Base-by-base conservation (phyloP, 2,113 vertebrate genomes). In the Antechinus stuartii region DNA sequence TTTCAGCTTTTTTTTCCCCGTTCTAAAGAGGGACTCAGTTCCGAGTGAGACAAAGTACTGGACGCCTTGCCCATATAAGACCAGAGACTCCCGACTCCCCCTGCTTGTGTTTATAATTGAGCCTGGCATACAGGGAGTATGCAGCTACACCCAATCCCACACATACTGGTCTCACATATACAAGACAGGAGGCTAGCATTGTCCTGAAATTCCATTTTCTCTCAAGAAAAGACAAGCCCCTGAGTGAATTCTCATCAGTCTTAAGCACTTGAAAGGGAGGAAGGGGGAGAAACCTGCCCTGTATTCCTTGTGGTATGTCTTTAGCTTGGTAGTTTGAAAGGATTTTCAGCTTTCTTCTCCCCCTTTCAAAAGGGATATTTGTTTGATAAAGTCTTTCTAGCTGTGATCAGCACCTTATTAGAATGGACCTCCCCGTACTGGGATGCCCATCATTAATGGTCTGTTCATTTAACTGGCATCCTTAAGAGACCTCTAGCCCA, bases 21-120 rank as follows among this genome's bases (percentile, higher is more conserved):
- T 96, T 96, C 91, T 92, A 91, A 68, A 95, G 92, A 96, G 27
- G 49, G 95, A 96, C 96, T 95, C 90, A 93, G 92, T 95, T 94
- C 96, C 76, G 95, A 96, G 94, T 95, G 50, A 97, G 61, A 95
- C 92, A 96, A 96, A 92, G 22, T 93, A 94, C 91, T 91, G 93
- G 95, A 95, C 95, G 90, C 53, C 92, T 95, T 97, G 52, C 92
- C 92, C 94, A 11, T 0, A 94, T 96, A 96, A 94, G 61, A 96
- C 42, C 76, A 93, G 95, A 95, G 76, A 42, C 91, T 91, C 92
- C 68, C 76, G 91, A 96, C 96, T 84, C 10, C 47, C 22, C 49
- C 16, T 95, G 89, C 53, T 95, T 76, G 50, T 96, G 96, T 49
- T 93, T 93, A 91, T 93, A 93, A 49, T 89, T 76, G 42, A 91